Evolutionary conservation across 2,113 vertebrate genomes (phyloP).

Genomic region (Paedocypris sp.): DNA sequence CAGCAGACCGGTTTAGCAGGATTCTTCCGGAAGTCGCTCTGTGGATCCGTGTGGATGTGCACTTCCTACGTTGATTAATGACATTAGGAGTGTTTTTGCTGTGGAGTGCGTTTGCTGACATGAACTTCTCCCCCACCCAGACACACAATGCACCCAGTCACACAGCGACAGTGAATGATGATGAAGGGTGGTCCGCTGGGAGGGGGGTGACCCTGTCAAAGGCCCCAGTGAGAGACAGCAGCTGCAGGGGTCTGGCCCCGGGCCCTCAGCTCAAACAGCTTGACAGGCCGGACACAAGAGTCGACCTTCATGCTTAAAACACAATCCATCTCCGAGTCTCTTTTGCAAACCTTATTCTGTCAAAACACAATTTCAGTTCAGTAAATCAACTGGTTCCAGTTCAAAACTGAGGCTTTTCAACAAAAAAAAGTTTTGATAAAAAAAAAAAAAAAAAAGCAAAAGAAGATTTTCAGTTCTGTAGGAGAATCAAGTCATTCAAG

Average conservation of each 20-base stretch:
- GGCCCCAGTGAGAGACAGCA: constrained; percentile 56
- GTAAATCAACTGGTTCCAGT: background rate
- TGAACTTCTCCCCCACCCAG: constrained; percentile 1
- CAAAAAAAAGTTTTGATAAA: no score
- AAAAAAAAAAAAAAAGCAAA: no score
- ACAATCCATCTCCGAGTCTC: constrained; percentile 18
- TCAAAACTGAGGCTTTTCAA: background rate
- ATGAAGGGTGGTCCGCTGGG: constrained; percentile 33
- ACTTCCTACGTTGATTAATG: background rate
- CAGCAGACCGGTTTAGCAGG: background rate
- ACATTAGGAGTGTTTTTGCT: no score
- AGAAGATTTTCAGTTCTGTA: no score
- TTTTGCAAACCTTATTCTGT: constrained; percentile 6
- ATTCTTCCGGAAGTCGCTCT: background rate
- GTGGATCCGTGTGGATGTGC: background rate
- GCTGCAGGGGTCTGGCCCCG: constrained; percentile 57
- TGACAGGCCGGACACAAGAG: constrained; percentile 51
- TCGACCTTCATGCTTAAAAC: constrained; percentile 25
- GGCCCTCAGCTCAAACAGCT: constrained; percentile 49
- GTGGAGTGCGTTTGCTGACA: no score
- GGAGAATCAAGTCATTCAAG: no score
- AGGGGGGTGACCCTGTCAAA: constrained; percentile 51
- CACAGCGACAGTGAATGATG: constrained; percentile 26
- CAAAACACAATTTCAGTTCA: background rate
- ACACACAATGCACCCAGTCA: constrained; percentile 27